Base-by-base conservation (phyloP, 2,888 invertebrate species). In the Limnephilus lunatus region DNA sequence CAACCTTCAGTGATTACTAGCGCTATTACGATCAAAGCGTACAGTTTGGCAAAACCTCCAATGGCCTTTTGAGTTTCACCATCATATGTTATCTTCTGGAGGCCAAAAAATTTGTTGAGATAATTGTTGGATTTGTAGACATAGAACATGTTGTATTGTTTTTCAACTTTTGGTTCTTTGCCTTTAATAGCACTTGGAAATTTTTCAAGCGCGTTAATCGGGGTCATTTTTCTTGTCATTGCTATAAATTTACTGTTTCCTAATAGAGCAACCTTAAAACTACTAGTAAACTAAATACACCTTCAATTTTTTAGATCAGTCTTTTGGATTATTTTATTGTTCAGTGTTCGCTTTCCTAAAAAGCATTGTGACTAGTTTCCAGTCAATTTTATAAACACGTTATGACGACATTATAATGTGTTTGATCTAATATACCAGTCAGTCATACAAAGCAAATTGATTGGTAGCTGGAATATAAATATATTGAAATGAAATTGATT, bases 21-120 rank as follows among this genome's bases (percentile, higher is more conserved):
- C 9, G 44, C 14, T 32, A 88, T 81, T 9, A 91, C n/a, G 7
- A 91, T n/a, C 31, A 85, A 48, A 9, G 92, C 89, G 44, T 92
- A 92, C 15, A 92, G 3, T 39, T 92, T 93, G 15, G 87, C 85
- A 48, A 92, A 44, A n/a, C n/a, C 9, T 39, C 68, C 90, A 11
- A 80, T 90, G 82, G 30, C 92, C 35, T 81, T 32, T n/a, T 86
- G 30, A n/a, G 89, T 86, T 32, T 91, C 85, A 12, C 85, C 85
- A 14, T 85, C 53, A 39, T 91, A 92, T 48, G 92, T 90, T 7
- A 92, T 80, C 82, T 93, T 93, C 83, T 93, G 91, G 68, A 93
- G 81, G 14, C 93, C 93, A 39, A 89, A 90, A 44, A 87, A 80
- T 91, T 82, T 83, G 7, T 89, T 90, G 7, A 92, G 80, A 32